phyloP scores from a whole-genome alignment of 2,797 vertebrate genomes.

The Gorsachius magnificus region DNA sequence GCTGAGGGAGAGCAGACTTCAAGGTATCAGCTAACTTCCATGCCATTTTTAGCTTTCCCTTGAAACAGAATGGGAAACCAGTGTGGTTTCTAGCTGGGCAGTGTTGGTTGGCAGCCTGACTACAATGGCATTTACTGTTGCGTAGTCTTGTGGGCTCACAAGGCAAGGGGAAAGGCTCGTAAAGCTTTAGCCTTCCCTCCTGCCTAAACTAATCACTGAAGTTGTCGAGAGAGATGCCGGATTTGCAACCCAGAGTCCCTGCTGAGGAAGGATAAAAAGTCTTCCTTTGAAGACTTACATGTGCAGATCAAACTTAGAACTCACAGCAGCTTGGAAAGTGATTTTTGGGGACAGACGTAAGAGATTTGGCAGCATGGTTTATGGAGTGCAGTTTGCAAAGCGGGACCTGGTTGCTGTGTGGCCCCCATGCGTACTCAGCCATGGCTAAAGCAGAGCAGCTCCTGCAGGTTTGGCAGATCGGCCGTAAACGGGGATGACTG shows the following conservation, averaged over 20 bases:
- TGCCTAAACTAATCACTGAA: neutral
- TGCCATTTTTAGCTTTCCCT: slow-evolving; percentile 12
- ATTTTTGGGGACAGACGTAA: neutral
- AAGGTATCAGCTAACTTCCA: slow-evolving; percentile 12
- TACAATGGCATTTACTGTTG: neutral
- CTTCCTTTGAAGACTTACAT: neutral
- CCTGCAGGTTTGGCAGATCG: neutral
- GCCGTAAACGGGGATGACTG: neutral
- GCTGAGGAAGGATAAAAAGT: neutral
- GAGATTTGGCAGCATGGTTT: neutral
- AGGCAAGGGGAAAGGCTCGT: neutral
- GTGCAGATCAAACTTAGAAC: neutral
- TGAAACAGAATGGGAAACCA: slow-evolving; percentile 16
- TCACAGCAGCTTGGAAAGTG: neutral
- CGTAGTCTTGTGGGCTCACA: neutral
- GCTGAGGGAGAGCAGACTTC: neutral
- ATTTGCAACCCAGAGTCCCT: neutral
- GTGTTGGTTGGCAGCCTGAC: neutral
- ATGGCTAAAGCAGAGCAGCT: neutral
- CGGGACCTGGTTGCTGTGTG: rapidly evolving
- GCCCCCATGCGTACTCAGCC: neutral
- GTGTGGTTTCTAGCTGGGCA: neutral
- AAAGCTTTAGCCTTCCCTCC: neutral
- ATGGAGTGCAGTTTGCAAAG: neutral
- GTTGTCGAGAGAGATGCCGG: rapidly evolving